Evolutionary conservation across 2,888 invertebrate genomes (phyloP), one percentile per base, ranked within the genome.

Genomic region (Balanococcus diminutus): DNA sequence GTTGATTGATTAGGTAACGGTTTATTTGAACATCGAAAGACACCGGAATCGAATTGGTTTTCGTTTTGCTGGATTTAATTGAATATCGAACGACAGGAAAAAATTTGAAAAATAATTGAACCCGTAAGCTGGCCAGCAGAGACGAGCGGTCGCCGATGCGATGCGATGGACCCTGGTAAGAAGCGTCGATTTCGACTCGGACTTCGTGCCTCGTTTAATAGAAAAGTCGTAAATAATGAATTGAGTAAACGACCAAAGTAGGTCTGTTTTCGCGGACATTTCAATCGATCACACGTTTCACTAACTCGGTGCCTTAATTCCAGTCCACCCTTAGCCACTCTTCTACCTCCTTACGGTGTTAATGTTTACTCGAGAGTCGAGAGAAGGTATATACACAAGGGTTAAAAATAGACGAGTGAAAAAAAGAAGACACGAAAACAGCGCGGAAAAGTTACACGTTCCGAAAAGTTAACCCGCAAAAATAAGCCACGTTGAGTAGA

Each of bases 211-310:
- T 25, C 1, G 11, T 67, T 14, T 25, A 67, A 67, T 67, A 28
- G 14, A 28, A 67, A 25, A 25, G 2, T 51, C 51, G 51, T 67
- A 67, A 67, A 67, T 67, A 67, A 67, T 67, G 28, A 67, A 67
- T 67, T 28, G 28, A 67, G 28, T 67, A 67, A 67, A 67, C 61
- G 51, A 51, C 51, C 19, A 51, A 51, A 19, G 61, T 67, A 25
- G 61, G 61, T 67, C 61, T 67, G 14, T 67, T 67, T 67, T 25
- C 61, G 51, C 51, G 51, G 19, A 67, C 25, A 67, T 67, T 28
- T 67, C 61, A 28, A 67, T 67, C 61, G 61, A 67, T 67, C 61
- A 67, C 61, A 67, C 61, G 28, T 67, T 67, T 67, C 61, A 67
- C 51, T 51, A 51, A 51, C 51, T 51, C 51, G 51, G 28, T 25